Percentiles rank a stretch among this genome's conserved stretches.
Conservation (phyloP, 2,888 invertebrate species). For the Hemistola chrysoprasaria region DNA sequence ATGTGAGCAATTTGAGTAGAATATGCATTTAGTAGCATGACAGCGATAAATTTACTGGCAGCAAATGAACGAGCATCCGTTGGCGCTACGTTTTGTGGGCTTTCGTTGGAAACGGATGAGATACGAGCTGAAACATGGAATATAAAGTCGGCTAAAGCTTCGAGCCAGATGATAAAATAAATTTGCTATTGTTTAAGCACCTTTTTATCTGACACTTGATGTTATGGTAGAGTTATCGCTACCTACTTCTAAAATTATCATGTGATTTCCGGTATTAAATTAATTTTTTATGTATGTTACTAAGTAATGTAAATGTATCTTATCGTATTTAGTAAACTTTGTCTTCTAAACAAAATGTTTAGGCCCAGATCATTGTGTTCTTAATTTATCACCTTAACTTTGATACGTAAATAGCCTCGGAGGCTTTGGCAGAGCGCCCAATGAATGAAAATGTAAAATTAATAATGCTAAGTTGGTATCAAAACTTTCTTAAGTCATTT, state of each 20-base stretch:
- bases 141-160: slow-evolving; percentile 15
- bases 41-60: slow-evolving; percentile 55
- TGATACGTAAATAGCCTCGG: slow-evolving; percentile 23
- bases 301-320: too few relatives aligned
- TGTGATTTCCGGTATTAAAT: too few relatives aligned
- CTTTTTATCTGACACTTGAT: slow-evolving; percentile 5
- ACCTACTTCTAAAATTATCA: too few relatives aligned
- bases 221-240: too few relatives aligned
- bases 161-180: slow-evolving; percentile 22
- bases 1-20: slow-evolving; percentile 56
- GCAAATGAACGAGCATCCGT: slow-evolving; percentile 54
- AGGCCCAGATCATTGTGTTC: slow-evolving; percentile 10
- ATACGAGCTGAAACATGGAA: slow-evolving; percentile 37
- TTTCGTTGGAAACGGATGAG: slow-evolving; percentile 39
- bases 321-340: too few relatives aligned
- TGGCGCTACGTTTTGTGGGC: slow-evolving; percentile 45
- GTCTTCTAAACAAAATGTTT: not conserved
- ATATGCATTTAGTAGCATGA: slow-evolving; percentile 62
- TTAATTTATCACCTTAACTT: slow-evolving; percentile 27
- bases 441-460: slow-evolving; percentile 47
- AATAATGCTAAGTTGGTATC: slow-evolving; percentile 41
- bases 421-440: slow-evolving; percentile 33
- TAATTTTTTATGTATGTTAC: too few relatives aligned
- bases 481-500: slow-evolving; percentile 33
- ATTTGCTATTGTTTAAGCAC: slow-evolving; percentile 10